Evolutionary conservation across 2,113 vertebrate genomes (phyloP), one percentile per base, ranked within the genome.

Genomic region (Chloroceryle aenea): DNA sequence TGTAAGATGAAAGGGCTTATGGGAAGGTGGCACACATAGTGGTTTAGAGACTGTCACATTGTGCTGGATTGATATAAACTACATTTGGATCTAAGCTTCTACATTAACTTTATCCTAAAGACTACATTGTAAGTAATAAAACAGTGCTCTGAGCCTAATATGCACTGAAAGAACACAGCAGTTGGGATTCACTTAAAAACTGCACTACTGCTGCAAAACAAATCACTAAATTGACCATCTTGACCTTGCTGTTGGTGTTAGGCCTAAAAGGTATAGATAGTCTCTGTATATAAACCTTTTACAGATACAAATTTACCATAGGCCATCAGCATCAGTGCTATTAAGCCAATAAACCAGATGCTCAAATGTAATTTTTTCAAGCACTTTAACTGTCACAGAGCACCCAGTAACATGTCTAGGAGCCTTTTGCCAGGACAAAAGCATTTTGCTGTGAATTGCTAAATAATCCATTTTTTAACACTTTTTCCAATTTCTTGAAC

Each of bases 11-110:
- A 58, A 68, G 55, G 58, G 21, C 7, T 89, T 73, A 23, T 48
- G 13, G 14, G 61, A 77, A 59, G 7, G 40, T 25, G 38, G 10
- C 68, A 56, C 14, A 34, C 19, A n/a, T 9, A 8, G 12, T 38
- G 7, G 25, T 42, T 0, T 0, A 67, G 34, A 42, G n/a, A 10
- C 25, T 55, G 14, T 36, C 3, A 1, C n/a, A 47, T 40, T 43
- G 26, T 26, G 19, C 43, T n/a, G 20, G 36, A 76, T n/a, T 27
- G 29, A 56, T 67, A 79, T 56, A 68, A 73, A 68, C 56, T 11
- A 50, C 14, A 50, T 67, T 74, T 89, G 25, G 27, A 79, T 52
- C 56, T 68, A 36, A 79, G 22, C 10, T 43, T 68, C 53, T 30
- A 50, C 32, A 67, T 68, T 18, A 48, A 27, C 48, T 93, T 73